Percentiles rank a stretch among this genome's conserved stretches.
Conservation (phyloP, 2,797 vertebrate genomes). For the Halcyon badia region DNA sequence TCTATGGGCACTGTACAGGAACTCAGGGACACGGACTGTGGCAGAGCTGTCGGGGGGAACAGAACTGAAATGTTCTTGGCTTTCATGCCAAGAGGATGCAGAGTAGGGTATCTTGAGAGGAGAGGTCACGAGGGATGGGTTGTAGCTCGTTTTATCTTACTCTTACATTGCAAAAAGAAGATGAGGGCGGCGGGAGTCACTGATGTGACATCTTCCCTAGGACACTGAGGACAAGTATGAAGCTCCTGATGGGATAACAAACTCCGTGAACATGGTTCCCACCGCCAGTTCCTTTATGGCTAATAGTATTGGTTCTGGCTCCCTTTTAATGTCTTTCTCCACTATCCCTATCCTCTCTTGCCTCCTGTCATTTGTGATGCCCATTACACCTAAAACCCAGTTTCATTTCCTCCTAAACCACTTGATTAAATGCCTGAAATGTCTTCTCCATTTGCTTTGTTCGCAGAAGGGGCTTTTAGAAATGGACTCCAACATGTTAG, state of each 20-base stretch:
- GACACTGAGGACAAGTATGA: constrained; percentile 25
- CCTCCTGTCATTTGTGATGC: background rate
- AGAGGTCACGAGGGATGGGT: background rate
- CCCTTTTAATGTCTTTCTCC: background rate
- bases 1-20: background rate
- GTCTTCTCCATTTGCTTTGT: background rate
- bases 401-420: constrained; percentile 1
- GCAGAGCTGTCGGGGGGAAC: background rate
- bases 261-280: constrained; percentile 4
- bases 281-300: background rate
- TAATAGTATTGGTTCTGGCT: constrained; percentile 37
- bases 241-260: background rate
- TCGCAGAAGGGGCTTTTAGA: background rate
- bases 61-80: background rate
- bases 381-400: background rate
- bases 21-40: background rate
- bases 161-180: background rate
- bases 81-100: background rate
- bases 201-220: background rate
- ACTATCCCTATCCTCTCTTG: background rate
- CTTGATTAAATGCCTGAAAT: background rate
- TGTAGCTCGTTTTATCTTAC: constrained; percentile 13
- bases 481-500: background rate
- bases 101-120: background rate
- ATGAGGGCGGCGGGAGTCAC: background rate